Evolutionary conservation across 2,888 invertebrate species (phyloP), one percentile per base, ranked within the genome.

Genomic region (Nomada ruficornis): DNA sequence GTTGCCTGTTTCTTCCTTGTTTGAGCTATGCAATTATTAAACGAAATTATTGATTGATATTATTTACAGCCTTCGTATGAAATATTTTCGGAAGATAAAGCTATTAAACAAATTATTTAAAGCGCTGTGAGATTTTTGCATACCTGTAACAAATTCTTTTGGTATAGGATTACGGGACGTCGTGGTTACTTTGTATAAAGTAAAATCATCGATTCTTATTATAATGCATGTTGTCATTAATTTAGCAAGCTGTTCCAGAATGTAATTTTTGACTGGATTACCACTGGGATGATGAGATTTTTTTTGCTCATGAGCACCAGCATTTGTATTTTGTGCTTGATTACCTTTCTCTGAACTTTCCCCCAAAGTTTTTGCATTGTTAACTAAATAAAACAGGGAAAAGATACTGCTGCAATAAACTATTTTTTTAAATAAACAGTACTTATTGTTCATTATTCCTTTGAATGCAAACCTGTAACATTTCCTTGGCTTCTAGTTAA

Each of bases 201-300:
- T 97, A 91, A 99, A 98, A 94, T 99, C 98, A 91, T 98, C 98
- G 89, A 99, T 96, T 92, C 98, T 96, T 81, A 99, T 95, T 50
- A 99, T 96, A 54, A 98, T 96, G 93, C 98, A 98, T 15, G 98
- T 97, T 44, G 98, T 98, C 98, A 99, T 98, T 83, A 99, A 94
- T 92, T 97, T 98, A 36, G 97, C 96, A 55, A 98, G 94, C 92
- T 98, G 97, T 85, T 96, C 95, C 13, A 97, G 94, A 68, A 97
- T 96, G 75, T 95, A 95, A 88, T 95, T 96, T 84, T 96, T 96
- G 0, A 96, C 95, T 50, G 96, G 96, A 82, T 94, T 89, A 65
- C 94, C 94, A 36, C 92, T 92, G 0, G 92, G 87, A 59, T 92
- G 91, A 57, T 90, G 90, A 4, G 90, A 77, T 68, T 92, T 93